These are phyloP conservation scores for Hormiphora californensis DNA, from an alignment of 37 sponge, comb jelly and placozoan species.

Conservation along the genomic window DNA sequence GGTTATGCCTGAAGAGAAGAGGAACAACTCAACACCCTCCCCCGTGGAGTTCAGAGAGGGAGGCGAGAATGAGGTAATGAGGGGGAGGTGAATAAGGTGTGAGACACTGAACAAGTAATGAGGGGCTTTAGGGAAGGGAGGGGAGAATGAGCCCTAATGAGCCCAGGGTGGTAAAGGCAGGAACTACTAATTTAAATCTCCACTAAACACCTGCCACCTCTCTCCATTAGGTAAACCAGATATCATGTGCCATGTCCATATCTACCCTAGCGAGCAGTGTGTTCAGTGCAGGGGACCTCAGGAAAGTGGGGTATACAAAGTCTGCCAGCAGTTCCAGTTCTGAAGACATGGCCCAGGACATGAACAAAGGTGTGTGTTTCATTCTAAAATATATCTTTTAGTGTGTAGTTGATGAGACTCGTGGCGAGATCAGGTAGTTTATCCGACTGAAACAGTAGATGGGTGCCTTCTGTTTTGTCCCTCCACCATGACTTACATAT, in stretches of 20 bases:
- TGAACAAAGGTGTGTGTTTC: too few relatives aligned
- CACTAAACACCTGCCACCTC: neutral
- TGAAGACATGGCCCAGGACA: constrained; percentile 5
- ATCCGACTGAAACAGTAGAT: too few relatives aligned
- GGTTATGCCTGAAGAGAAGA: constrained; percentile 21
- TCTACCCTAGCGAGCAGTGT: constrained; percentile 51
- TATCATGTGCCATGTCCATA: constrained; percentile 33
- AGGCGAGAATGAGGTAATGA: neutral
- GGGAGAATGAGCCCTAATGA: neutral
- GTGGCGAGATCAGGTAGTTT: too few relatives aligned
- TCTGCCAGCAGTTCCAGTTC: neutral
- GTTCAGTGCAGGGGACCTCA: constrained; percentile 38
- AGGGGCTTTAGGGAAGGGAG: neutral
- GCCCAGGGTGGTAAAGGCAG: neutral
- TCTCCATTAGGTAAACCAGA: neutral
- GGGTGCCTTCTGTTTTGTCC: too few relatives aligned
- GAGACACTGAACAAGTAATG: neutral
- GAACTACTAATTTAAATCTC: neutral
- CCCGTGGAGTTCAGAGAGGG: constrained; percentile 31
- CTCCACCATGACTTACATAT: too few relatives aligned
- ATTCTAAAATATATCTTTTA: too few relatives aligned
- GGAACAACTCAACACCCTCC: constrained; percentile 39
- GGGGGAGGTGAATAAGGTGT: neutral
- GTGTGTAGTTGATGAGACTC: too few relatives aligned
- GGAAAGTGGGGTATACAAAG: constrained; percentile 17